Evolutionary conservation across 2,888 invertebrate genomes (phyloP), one percentile per base, ranked within the genome.

Genomic region (Drosophila falleni): DNA sequence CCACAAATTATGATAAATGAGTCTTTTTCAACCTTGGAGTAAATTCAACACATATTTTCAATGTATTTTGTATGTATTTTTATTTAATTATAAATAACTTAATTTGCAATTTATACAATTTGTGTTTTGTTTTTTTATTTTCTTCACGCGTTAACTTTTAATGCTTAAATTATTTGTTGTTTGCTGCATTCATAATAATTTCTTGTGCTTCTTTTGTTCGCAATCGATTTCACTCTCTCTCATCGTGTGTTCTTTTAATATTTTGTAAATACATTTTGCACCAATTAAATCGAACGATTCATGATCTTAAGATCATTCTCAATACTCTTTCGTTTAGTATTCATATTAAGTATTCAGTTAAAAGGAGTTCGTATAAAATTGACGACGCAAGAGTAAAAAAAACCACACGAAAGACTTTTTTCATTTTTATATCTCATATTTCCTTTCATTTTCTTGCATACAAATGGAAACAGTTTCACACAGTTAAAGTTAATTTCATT

Each of bases 1-100:
- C 37, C 6, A 46, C 3, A 23, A 8, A 3, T 9, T n/a, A 37
- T 37, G n/a, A 37, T n/a, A 37, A 8, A 8, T 1, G n/a, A 3
- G 13, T 37, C 1, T 37, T 6, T n/a, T 37, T n/a, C n/a, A 37
- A 2, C 0, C n/a, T 37, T 37, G 6, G n/a, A 37, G n/a, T 6
- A 61, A 44, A 44, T 23, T 51, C 15, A n/a, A 16, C 13, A n/a
- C n/a, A 26, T 11, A 23, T 58, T 71, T 72, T 71, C 72, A 74
- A 79, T 89, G 85, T 87, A 75, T 84, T 84, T 81, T 82, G 63
- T 87, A 85, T 91, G 71, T 81, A 84, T 58, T 85, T 91, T 91
- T 89, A 89, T 92, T 91, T 91, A 91, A 90, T 92, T 92, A 92
- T 92, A 92, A 92, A 92, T 92, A 92, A 92, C 92, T 92, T 92